These are phyloP conservation scores for Bostrychus sinensis DNA, from an alignment of 2,113 vertebrate species.

Conservation along the genomic window DNA sequence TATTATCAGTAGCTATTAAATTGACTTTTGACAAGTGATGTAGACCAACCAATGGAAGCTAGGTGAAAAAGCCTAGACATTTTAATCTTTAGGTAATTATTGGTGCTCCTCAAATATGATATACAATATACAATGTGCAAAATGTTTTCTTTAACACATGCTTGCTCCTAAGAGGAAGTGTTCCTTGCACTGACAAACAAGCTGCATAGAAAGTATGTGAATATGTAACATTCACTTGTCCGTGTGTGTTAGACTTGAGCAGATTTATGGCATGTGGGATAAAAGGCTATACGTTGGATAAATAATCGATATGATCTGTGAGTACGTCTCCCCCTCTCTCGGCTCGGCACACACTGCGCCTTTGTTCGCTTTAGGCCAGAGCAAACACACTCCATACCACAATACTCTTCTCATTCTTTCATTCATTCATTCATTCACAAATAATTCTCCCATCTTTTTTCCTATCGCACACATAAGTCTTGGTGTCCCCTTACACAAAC, in stretches of 20 bases:
- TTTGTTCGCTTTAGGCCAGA: conserved; percentile 53
- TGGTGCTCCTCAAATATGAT: too few species aligned
- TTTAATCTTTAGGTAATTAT: too few species aligned
- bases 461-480: conserved; percentile 21
- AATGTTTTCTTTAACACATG: too few species aligned
- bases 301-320: conserved; percentile 30
- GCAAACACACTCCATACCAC: conserved; percentile 44
- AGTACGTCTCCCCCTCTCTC: conserved; percentile 29
- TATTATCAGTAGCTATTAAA: too few species aligned
- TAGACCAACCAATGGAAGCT: too few species aligned
- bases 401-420: neutral
- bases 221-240: conserved; percentile 2
- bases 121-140: too few species aligned
- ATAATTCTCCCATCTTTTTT: conserved; percentile 28
- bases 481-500: conserved; percentile 53
- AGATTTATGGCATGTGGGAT: conserved; percentile 52
- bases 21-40: too few species aligned
- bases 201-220: neutral
- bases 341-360: conserved; percentile 50
- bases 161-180: conserved; percentile 1
- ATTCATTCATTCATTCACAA: conserved; percentile 24
- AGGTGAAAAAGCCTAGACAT: too few species aligned
- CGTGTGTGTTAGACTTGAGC: conserved; percentile 19
- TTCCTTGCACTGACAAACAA: neutral
- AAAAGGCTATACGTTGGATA: conserved; percentile 37